phyloP scores from a whole-genome alignment of 1,140 invertebrate species.

The Limonius californicus region DNA sequence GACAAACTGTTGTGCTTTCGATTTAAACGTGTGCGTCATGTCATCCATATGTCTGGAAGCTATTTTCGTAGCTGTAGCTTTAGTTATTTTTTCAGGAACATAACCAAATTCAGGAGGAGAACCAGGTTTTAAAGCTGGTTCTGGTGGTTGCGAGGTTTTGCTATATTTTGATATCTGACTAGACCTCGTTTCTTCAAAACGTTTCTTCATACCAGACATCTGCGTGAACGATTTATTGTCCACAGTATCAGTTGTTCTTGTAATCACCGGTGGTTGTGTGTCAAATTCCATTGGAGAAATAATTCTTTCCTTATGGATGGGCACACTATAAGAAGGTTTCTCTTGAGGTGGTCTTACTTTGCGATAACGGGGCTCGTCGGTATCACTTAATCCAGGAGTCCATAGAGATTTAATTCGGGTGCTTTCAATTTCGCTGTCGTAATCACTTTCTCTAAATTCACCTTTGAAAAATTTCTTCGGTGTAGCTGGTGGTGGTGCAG shows the following conservation, averaged over 20 bases:
- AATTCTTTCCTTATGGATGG: conserved; percentile 49
- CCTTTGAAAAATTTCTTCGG: conserved; percentile 66
- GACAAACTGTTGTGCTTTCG: conserved; percentile 66
- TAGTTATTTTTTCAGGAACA: conserved; percentile 48
- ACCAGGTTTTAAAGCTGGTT: conserved; percentile 49
- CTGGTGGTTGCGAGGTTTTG: conserved; percentile 25
- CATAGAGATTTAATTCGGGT: conserved; percentile 58
- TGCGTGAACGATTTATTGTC: conserved; percentile 23
- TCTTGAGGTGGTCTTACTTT: conserved; percentile 55
- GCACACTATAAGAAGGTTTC: conserved; percentile 46
- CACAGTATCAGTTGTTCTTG: conserved; percentile 34
- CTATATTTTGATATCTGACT: conserved; percentile 24
- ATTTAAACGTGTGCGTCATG: conserved; percentile 66
- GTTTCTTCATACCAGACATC: conserved; percentile 20
- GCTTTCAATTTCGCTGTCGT: conserved; percentile 65
- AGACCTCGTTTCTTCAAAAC: conserved; percentile 31
- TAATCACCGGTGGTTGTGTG: conserved; percentile 50
- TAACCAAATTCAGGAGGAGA: conserved; percentile 60
- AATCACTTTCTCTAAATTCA: conserved; percentile 65
- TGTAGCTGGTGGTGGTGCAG: conserved; percentile 50
- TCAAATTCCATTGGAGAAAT: conserved; percentile 61
- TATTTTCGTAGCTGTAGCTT: conserved; percentile 51
- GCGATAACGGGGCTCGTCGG: conserved; percentile 56
- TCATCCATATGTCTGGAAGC: conserved; percentile 60
- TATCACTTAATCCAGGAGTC: conserved; percentile 57